phyloP scores from a whole-genome alignment of 2,888 invertebrate species.

The Parnassius mnemosyne region DNA sequence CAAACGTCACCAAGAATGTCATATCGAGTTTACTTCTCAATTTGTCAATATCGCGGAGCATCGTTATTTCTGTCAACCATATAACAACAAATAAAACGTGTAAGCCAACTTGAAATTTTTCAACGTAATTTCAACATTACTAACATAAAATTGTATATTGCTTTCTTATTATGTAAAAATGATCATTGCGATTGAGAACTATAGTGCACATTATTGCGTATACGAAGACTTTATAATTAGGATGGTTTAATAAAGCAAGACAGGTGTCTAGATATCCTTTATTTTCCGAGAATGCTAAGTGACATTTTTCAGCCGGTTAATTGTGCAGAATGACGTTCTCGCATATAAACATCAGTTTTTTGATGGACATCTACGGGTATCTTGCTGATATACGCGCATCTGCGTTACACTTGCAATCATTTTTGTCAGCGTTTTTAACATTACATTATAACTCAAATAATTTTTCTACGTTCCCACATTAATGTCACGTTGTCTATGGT shows the following conservation, averaged over 20 bases:
- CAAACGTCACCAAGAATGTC: constrained; percentile 42
- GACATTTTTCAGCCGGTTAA: constrained; percentile 73
- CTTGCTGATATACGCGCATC: constrained; percentile 57
- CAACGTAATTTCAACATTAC: constrained; percentile 16
- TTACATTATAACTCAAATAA: constrained; percentile 30
- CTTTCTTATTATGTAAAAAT: constrained; percentile 17
- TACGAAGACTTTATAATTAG: constrained; percentile 32
- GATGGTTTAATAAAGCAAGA: constrained; percentile 43
- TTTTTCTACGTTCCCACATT: constrained; percentile 29
- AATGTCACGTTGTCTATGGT: too few species aligned
- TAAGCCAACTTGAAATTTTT: constrained; percentile 12
- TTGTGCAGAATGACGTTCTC: constrained; percentile 51
- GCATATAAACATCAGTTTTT: constrained; percentile 64
- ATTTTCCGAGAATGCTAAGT: constrained; percentile 61
- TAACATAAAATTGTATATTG: constrained; percentile 10
- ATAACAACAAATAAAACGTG: constrained; percentile 36
- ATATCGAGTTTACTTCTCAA: constrained; percentile 55
- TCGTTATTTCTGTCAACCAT: constrained; percentile 52
- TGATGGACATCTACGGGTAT: constrained; percentile 54
- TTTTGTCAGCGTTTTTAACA: constrained; percentile 31
- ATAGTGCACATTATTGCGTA: constrained; percentile 16
- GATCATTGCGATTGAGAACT: constrained; percentile 13
- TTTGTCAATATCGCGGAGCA: constrained; percentile 69
- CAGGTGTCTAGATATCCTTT: constrained; percentile 59
- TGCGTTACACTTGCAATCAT: constrained; percentile 44